Percentiles rank a stretch among this genome's conserved stretches.
phyloP scores from a whole-genome alignment of 2,113 vertebrate species.

The Scomber scombrus region DNA sequence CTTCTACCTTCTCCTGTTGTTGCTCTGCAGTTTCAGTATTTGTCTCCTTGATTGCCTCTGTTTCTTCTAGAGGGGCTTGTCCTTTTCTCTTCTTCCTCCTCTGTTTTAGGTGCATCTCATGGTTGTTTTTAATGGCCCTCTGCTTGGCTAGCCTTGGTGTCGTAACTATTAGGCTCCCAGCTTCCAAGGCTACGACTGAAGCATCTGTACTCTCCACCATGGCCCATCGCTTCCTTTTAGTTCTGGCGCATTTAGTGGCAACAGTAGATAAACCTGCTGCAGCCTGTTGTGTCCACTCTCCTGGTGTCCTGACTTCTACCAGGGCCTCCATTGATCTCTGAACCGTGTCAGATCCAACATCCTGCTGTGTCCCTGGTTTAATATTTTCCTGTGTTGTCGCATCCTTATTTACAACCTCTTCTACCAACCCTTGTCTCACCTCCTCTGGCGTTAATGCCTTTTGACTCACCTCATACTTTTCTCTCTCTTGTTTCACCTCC shows the following conservation, averaged over 20 bases:
- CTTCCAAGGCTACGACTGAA: constrained; percentile 76
- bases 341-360: constrained; percentile 13
- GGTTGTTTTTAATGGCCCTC: constrained; percentile 88
- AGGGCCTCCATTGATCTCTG: constrained; percentile 44
- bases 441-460: constrained; percentile 26
- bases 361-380: constrained; percentile 49
- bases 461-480: constrained; percentile 43
- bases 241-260: constrained; percentile 71
- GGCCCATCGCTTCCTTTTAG: constrained; percentile 83
- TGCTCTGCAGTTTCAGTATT: constrained; percentile 63
- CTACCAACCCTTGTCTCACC: constrained; percentile 29
- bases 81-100: constrained; percentile 83
- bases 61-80: constrained; percentile 44
- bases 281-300: constrained; percentile 47
- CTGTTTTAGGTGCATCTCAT: constrained; percentile 88
- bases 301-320: constrained; percentile 35
- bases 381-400: constrained; percentile 33
- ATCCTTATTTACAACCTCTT: constrained; percentile 42
- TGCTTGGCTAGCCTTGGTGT: constrained; percentile 87
- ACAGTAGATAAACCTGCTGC: constrained; percentile 37
- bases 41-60: constrained; percentile 49
- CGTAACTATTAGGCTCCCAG: constrained; percentile 80
- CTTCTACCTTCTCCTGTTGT: constrained; percentile 52
- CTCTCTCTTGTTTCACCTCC: constrained; percentile 52
- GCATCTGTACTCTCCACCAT: constrained; percentile 80